phyloP scores from a whole-genome alignment of 2,888 invertebrate species.

The Andrena camellia region DNA sequence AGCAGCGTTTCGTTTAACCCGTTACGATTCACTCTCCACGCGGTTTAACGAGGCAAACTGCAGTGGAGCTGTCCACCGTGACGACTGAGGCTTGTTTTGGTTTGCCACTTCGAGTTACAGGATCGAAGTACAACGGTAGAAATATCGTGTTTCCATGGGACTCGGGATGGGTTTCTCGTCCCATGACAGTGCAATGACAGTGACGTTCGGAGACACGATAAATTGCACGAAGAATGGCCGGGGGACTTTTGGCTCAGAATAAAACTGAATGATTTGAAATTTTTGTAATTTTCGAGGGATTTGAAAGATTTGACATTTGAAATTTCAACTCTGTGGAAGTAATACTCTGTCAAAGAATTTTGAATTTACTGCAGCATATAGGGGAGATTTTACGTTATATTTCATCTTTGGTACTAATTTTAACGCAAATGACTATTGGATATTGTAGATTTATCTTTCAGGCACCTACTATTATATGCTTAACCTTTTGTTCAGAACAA shows the following conservation, averaged over 20 bases:
- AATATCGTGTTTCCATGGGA: conserved; percentile 80
- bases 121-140: conserved; percentile 69
- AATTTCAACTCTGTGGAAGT: too few species aligned
- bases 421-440: too few species aligned
- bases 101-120: conserved; percentile 60
- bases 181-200: conserved; percentile 60
- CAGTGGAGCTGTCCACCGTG: conserved; percentile 47
- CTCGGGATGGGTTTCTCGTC: conserved; percentile 71
- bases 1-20: neutral
- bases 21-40: conserved; percentile 14
- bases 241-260: neutral
- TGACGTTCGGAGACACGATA: conserved; percentile 10
- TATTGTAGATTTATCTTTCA: too few species aligned
- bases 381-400: too few species aligned
- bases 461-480: too few species aligned
- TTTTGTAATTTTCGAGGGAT: neutral
- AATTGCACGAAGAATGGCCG: conserved; percentile 22
- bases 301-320: neutral
- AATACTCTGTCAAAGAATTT: too few species aligned
- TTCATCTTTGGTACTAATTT: too few species aligned
- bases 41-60: conserved; percentile 20
- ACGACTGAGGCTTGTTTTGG: conserved; percentile 63
- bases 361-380: too few species aligned
- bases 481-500: too few species aligned
- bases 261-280: neutral